These are phyloP conservation scores for Epirrhoe tristata DNA, from an alignment of 2,888 invertebrate species.

Conservation along the genomic window DNA sequence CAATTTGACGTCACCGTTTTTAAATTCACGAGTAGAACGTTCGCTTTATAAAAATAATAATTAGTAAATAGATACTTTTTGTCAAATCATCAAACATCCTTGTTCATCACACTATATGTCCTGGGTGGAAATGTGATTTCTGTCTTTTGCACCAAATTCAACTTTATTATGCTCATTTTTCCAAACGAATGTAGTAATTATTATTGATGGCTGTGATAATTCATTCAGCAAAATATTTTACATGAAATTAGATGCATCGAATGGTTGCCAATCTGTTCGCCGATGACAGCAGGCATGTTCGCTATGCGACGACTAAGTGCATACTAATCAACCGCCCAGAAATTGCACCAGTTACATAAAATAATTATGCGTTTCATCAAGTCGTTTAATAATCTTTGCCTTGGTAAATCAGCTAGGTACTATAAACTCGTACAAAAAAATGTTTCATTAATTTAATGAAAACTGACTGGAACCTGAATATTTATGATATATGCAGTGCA, in stretches of 20 bases:
- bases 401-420: conserved; percentile 19
- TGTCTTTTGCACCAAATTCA: conserved; percentile 39
- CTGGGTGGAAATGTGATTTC: no score
- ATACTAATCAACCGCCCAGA: conserved; percentile 41
- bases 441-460: conserved; percentile 31
- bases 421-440: conserved; percentile 18
- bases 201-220: conserved; percentile 51
- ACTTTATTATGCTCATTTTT: conserved; percentile 64
- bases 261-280: conserved; percentile 59
- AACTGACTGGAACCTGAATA: conserved; percentile 36
- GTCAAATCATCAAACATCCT: no score
- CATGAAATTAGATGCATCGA: conserved; percentile 56
- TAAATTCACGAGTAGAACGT: conserved; percentile 60
- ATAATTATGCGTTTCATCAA: conserved; percentile 28
- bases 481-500: conserved; percentile 64
- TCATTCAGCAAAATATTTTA: conserved; percentile 65
- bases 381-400: conserved; percentile 22
- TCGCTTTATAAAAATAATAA: conserved; percentile 37
- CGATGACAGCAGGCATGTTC: conserved; percentile 41
- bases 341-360: conserved; percentile 23
- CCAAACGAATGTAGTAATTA: conserved; percentile 53
- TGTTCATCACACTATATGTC: no score
- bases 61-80: no score
- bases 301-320: conserved; percentile 44
- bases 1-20: conserved; percentile 68